Conservation (phyloP, 2,797 vertebrate genomes). For the Holocentrus rufus region DNA sequence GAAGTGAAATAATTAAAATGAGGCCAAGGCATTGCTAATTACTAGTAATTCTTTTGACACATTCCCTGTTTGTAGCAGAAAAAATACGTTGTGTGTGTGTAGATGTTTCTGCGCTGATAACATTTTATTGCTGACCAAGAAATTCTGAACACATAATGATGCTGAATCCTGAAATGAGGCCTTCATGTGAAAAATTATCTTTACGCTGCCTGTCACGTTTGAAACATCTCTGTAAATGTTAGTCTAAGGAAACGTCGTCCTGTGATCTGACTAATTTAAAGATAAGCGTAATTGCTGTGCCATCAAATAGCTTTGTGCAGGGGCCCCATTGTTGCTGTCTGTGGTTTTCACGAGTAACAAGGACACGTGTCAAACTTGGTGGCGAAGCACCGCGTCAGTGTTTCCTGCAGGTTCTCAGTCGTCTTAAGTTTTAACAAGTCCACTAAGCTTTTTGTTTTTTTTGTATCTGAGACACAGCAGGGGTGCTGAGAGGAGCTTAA, state of each 20-base stretch:
- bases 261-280: neutral
- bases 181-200: slow-evolving; percentile 12
- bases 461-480: neutral
- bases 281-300: neutral
- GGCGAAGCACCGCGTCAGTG: neutral
- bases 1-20: too few species aligned
- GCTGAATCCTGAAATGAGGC: slow-evolving; percentile 5
- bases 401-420: neutral
- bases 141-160: neutral
- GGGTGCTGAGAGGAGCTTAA: too few species aligned
- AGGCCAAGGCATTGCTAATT: too few species aligned
- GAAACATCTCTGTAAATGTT: slow-evolving; percentile 20
- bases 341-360: too few species aligned
- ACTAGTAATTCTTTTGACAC: too few species aligned
- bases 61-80: too few species aligned
- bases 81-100: too few species aligned
- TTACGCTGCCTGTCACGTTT: slow-evolving; percentile 2
- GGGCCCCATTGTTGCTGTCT: too few species aligned
- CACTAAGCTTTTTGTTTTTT: neutral
- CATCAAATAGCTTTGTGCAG: slow-evolving; percentile 3
- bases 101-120: too few species aligned
- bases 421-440: too few species aligned
- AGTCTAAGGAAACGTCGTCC: neutral
- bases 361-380: too few species aligned
- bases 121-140: slow-evolving; percentile 28